phyloP scores from a whole-genome alignment of 1,140 invertebrate genomes.

The Anastrepha obliqua region DNA sequence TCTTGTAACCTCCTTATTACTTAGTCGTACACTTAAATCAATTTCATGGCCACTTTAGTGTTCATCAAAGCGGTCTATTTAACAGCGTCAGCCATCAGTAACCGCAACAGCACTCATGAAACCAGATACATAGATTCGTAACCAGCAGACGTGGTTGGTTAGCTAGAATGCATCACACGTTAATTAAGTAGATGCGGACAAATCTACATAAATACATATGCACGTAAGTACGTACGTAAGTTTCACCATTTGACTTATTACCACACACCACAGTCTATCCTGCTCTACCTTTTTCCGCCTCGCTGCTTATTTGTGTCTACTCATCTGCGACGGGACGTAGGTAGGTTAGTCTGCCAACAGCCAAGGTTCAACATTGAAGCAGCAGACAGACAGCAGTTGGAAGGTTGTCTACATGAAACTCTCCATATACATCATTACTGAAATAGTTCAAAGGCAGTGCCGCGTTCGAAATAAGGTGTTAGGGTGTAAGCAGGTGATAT shows the following conservation, averaged over 20 bases:
- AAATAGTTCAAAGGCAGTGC: too few relatives aligned
- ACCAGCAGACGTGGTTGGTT: background rate
- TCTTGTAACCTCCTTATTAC: too few relatives aligned
- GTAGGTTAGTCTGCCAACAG: too few relatives aligned
- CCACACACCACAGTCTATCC: background rate
- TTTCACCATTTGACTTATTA: slow-evolving; percentile 18
- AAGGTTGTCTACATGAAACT: background rate
- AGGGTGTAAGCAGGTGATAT: too few relatives aligned
- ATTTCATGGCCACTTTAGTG: slow-evolving; percentile 26
- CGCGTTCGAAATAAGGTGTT: too few relatives aligned
- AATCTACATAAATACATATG: background rate
- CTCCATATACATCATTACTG: background rate
- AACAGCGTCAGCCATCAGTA: slow-evolving; percentile 22
- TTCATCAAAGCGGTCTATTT: slow-evolving; percentile 35
- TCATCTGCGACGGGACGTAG: background rate
- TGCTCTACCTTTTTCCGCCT: background rate
- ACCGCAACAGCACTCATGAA: slow-evolving; percentile 23
- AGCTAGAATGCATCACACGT: background rate
- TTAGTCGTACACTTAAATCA: background rate
- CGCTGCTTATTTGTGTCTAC: background rate
- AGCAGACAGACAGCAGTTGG: background rate
- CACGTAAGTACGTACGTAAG: background rate
- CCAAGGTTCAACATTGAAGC: background rate
- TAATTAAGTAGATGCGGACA: background rate
- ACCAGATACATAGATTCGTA: background rate